Evolutionary conservation across 2,888 invertebrate species (phyloP).

Genomic region (Steinernema hermaphroditum): DNA sequence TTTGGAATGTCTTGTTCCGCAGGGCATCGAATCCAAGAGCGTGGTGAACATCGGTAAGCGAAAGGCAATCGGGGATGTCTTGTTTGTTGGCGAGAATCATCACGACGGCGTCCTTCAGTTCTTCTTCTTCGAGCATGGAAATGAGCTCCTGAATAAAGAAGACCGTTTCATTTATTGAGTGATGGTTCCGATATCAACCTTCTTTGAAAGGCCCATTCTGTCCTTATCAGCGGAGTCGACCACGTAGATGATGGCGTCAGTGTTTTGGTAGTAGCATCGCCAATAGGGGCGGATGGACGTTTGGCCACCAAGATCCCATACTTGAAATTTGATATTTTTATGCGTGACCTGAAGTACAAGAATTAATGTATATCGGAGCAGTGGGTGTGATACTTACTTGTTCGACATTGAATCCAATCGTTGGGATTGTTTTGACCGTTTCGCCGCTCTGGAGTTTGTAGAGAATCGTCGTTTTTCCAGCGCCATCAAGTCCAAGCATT

Average conservation of each 20-base stretch:
- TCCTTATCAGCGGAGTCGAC: constrained; percentile 94
- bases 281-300: constrained; percentile 96
- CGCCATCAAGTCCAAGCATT: constrained; percentile 72
- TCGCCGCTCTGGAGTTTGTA: constrained; percentile 95
- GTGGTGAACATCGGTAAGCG: constrained; percentile 91
- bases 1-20: constrained; percentile 96
- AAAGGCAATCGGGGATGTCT: constrained; percentile 96
- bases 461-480: constrained; percentile 89
- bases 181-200: constrained; percentile 67
- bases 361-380: background rate
- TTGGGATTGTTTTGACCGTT: constrained; percentile 73
- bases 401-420: constrained; percentile 98
- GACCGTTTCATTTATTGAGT: too few species aligned
- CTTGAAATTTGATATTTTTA: constrained; percentile 96
- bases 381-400: constrained; percentile 73
- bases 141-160: constrained; percentile 68
- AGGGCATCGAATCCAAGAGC: constrained; percentile 90
- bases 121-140: constrained; percentile 75
- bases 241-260: constrained; percentile 99
- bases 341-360: constrained; percentile 74
- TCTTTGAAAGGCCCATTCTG: constrained; percentile 97
- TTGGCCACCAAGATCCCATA: constrained; percentile 96
- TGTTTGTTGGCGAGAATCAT: constrained; percentile 98
- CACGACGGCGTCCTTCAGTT: constrained; percentile 88
- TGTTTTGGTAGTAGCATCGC: constrained; percentile 99